These are phyloP conservation scores for Trichonephila clavata DNA, from an alignment of 1,140 invertebrate genomes.

Conservation along the genomic window DNA sequence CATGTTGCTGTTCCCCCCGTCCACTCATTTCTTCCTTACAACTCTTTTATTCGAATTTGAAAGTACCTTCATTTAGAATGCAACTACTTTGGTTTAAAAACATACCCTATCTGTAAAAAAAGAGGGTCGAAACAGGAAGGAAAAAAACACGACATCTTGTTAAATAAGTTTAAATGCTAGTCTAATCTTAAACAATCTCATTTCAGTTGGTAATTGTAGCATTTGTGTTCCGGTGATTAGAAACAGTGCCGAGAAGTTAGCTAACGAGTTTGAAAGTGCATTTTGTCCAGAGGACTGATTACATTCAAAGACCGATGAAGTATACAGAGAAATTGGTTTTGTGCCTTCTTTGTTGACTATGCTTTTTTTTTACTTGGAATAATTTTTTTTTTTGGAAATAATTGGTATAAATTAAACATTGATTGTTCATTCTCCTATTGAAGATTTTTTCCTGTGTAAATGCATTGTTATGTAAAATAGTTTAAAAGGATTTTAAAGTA, in stretches of 20 bases:
- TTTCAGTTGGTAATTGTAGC: slow-evolving; percentile 27
- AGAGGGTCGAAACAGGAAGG: neutral
- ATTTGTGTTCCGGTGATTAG: slow-evolving; percentile 29
- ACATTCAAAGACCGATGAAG: neutral
- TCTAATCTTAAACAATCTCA: slow-evolving; percentile 35
- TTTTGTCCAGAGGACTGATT: neutral
- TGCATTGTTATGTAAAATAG: neutral
- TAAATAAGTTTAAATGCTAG: slow-evolving; percentile 3
- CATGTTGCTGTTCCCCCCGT: neutral
- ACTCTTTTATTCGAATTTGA: neutral
- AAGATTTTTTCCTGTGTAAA: neutral
- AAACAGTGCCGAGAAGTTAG: neutral
- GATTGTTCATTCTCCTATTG: neutral
- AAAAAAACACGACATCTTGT: neutral
- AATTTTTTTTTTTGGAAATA: neutral
- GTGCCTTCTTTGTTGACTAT: neutral
- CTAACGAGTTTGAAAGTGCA: slow-evolving; percentile 29
- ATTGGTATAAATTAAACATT: neutral
- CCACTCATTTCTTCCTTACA: neutral
- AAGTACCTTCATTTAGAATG: slow-evolving; percentile 8
- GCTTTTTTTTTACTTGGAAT: neutral
- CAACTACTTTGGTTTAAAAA: neutral
- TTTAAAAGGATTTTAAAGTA: no score
- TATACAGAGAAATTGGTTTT: neutral
- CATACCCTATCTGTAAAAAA: neutral